Percentiles rank a stretch among this genome's conserved stretches.
Evolutionary conservation across 1,140 invertebrate species (phyloP).

Genomic region (Dendroctonus ponderosae): DNA sequence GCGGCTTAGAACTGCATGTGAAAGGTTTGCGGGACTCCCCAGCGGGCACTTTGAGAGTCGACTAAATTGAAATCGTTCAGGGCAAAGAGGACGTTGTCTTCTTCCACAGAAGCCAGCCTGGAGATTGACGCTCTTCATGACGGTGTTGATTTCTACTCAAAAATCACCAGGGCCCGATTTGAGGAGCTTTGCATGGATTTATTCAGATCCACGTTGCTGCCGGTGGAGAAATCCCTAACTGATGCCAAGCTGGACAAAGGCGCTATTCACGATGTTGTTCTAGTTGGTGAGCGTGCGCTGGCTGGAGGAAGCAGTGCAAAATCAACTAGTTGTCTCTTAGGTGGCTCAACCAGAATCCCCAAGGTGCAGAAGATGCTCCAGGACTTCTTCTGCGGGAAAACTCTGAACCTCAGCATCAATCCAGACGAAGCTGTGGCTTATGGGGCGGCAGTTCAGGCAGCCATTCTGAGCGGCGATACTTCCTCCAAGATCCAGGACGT

Average conservation of each 20-base stretch:
- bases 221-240: slow-evolving; percentile 69
- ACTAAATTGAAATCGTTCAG: slow-evolving; percentile 34
- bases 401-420: slow-evolving; percentile 70
- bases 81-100: slow-evolving; percentile 67
- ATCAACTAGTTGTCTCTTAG: slow-evolving; percentile 32
- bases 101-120: slow-evolving; percentile 66
- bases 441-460: slow-evolving; percentile 75
- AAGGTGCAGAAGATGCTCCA: slow-evolving; percentile 66
- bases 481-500: slow-evolving; percentile 75
- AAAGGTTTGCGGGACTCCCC: slow-evolving; percentile 48
- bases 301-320: background rate
- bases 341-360: slow-evolving; percentile 65
- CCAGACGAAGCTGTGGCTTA: slow-evolving; percentile 78
- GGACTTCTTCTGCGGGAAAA: slow-evolving; percentile 65
- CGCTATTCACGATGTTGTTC: slow-evolving; percentile 63
- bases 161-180: slow-evolving; percentile 78
- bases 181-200: slow-evolving; percentile 87
- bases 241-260: slow-evolving; percentile 76
- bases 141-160: slow-evolving; percentile 83
- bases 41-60: background rate
- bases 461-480: slow-evolving; percentile 66
- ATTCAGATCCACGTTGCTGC: slow-evolving; percentile 65
- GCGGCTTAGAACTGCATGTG: slow-evolving; percentile 72
- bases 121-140: slow-evolving; percentile 76
- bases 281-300: slow-evolving; percentile 51